Base-by-base conservation (phyloP, 2,888 invertebrate species). In the Caenorhabditis wallacei region DNA sequence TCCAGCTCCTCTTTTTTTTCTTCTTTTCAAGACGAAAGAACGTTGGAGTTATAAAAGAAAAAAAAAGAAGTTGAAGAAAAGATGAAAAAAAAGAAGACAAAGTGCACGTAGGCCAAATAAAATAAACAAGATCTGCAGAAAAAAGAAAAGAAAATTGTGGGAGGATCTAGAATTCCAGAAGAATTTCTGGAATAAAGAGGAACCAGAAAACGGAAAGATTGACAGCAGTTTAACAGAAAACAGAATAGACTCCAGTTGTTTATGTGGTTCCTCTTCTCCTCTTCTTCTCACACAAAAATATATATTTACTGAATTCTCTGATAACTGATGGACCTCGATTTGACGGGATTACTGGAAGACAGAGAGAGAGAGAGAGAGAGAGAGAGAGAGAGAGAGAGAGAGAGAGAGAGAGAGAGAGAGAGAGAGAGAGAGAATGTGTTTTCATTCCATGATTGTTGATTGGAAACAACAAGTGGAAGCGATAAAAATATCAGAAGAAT, bases 261-360 rank as follows among this genome's bases (percentile, higher is more conserved):
- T 78, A 53, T 69, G 61, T 63, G 69, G 78, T 26, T 26, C 59
- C 16, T 16, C 11, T 43, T 22, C 7, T 7, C 54, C 22, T 35
- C 56, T 59, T 18, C 35, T 35, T 59, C 22, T n/a, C 48, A 30
- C 22, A 35, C 20, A 54, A 61, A 64, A 54, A 64, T 24, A 68
- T 53, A 30, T 76, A 76, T 69, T 76, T 76, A 68, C 76, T 76
- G 76, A 48, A 59, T 57, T 35, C 26, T 18, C 68, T 76, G 76
- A 76, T 76, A 76, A 76, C 68, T 69, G 76, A 76, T 68, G 76
- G 61, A 48, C 57, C 51, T 48, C 24, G 46, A 64, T 74, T 74
- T 74, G 63, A 40, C 63, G 24, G 64, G 72, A 72, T 74, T 74
- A 74, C 72, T 68, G 54, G 46, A 46, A 43, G 46, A 46, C 7